These are phyloP conservation scores for Petromus typicus DNA, from an alignment of 2,113 vertebrate genomes.

Conservation along the genomic window DNA sequence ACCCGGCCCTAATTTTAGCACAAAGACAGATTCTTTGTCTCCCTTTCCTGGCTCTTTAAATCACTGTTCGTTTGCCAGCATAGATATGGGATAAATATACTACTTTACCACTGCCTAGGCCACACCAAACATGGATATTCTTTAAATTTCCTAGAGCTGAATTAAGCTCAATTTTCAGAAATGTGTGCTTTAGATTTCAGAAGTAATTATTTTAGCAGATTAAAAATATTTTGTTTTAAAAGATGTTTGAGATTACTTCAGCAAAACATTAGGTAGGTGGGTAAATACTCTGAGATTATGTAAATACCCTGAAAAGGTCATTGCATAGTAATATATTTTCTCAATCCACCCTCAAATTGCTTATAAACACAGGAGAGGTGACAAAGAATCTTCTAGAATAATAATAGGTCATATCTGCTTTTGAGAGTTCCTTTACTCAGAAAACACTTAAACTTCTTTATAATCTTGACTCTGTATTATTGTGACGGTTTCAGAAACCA, in stretches of 20 bases:
- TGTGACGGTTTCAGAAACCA: constrained; percentile 37
- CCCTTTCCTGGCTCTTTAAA: background rate
- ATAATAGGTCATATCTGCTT: background rate
- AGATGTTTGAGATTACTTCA: background rate
- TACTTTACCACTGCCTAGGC: background rate
- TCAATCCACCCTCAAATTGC: constrained; percentile 4
- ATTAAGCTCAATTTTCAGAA: background rate
- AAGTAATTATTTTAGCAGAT: constrained; percentile 6
- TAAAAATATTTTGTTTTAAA: constrained; percentile 20
- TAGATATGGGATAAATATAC: background rate
- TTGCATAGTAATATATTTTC: background rate
- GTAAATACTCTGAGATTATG: background rate
- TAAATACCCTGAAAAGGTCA: background rate
- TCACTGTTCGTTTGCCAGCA: background rate
- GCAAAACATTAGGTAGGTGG: background rate
- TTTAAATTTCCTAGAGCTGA: background rate
- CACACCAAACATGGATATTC: background rate
- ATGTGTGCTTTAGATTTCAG: background rate
- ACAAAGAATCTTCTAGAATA: constrained; percentile 16
- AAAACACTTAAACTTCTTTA: constrained; percentile 22
- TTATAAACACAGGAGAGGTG: background rate
- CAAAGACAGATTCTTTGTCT: background rate
- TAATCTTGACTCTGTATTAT: background rate
- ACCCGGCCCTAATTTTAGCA: background rate
- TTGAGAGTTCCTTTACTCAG: background rate